Evolutionary conservation across 2,113 vertebrate species (phyloP), one percentile per base, ranked within the genome.

Genomic region (Austrofundulus limnaeus): DNA sequence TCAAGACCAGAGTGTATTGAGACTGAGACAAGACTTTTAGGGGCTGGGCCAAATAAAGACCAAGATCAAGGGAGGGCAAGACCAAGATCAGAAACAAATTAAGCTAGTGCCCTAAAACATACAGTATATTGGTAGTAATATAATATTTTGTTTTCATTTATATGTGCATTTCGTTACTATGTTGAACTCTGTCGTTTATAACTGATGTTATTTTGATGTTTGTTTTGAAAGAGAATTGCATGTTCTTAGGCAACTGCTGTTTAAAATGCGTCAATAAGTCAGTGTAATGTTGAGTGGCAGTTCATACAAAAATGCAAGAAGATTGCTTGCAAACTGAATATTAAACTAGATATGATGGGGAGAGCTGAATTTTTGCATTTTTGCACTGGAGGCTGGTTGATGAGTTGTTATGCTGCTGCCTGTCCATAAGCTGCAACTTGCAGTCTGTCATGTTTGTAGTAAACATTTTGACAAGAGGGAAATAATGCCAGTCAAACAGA

Each of bases 161-260:
- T n/a, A n/a, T n/a, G n/a, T n/a, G n/a, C n/a, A n/a, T n/a, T n/a
- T n/a, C n/a, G n/a, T n/a, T n/a, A n/a, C n/a, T n/a, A n/a, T n/a
- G n/a, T n/a, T 43, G n/a, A 5, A 5, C 16, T 43, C 17, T n/a
- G 17, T 43, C 42, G 1, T 43, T 43, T 7, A n/a, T 43, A n/a
- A 43, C n/a, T 43, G 5, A 43, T 16, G 4, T 45, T n/a, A 45
- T 45, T 45, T 19, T 45, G 42, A 45, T 45, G 15, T 45, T 42
- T 42, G 16, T 42, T 16, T 28, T 42, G 6, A 42, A 42, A 16
- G 1, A 16, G 41, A 42, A 8, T 6, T 45, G 16, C n/a, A 45
- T 45, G n/a, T 45, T 45, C n/a, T n/a, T n/a, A n/a, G n/a, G n/a
- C n/a, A n/a, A n/a, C 42, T 45, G 42, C 42, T 45, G 41, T 43